Evolutionary conservation across 2,113 vertebrate genomes (phyloP), one percentile per base, ranked within the genome.

Genomic region (Chascanopsetta lugubris): DNA sequence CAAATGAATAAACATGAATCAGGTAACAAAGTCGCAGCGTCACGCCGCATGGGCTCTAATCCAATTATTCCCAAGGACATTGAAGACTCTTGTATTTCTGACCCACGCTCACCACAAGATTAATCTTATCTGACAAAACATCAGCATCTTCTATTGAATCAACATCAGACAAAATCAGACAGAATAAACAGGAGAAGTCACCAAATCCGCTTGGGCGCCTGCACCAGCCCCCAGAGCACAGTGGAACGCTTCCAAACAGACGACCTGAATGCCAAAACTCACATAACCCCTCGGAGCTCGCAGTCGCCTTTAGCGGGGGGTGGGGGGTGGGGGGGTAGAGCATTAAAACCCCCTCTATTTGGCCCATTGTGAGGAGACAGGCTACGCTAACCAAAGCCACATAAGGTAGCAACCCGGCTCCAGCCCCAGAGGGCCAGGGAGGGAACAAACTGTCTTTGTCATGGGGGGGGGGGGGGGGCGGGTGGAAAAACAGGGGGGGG

Each of bases 31-130:
- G 70, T 67, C 27, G 69, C 65, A 58, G 60, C 79, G 71, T 84
- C 85, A 74, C 71, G 55, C 66, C 84, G 82, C 65, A 79, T 65
- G 78, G 74, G 72, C 67, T 61, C 56, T 84, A 80, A 89, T 83
- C 79, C 76, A 81, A 78, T 86, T 76, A 84, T 27, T 42, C 26
- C 62, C 32, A 69, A 73, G 72, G 54, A 66, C 58, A 72, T 18
- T 55, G 71, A 51, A 32, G 48, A 63, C 65, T 61, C 57, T 2
- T 47, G 22, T 66, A 54, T 75, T 63, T 69, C 25, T 27, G 70
- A 57, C 47, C 58, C 48, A 54, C 18, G 61, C 29, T 61, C 43
- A 40, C 45, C 40, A 38, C 34, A 46, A 82, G 34, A 61, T 58
- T 75, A 60, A 59, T 82, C 60, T 49, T 40, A 79, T 75, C 71